Percentiles rank a stretch among this genome's conserved stretches.
Evolutionary conservation across 2,797 vertebrate genomes (phyloP).

Genomic region (Discoglossus pictus): DNA sequence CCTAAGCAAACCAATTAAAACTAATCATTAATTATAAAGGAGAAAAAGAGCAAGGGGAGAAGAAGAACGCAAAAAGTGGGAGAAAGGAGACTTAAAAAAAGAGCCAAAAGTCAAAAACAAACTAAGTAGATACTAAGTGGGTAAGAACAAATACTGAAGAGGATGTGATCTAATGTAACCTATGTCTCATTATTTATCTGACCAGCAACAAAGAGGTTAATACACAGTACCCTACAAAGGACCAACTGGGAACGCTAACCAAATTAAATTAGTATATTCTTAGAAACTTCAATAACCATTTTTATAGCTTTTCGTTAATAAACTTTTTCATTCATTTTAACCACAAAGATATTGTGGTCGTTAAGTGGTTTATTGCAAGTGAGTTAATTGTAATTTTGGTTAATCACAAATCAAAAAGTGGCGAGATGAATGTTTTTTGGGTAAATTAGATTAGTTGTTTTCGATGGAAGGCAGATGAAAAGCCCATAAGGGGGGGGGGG

Average conservation of each 20-base stretch:
- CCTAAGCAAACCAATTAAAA: conserved; percentile 80
- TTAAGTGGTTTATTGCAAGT: too few relatives aligned
- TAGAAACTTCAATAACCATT: conserved; percentile 33
- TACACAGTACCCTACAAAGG: conserved; percentile 25
- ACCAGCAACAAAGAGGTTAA: conserved; percentile 6
- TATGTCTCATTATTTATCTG: background rate
- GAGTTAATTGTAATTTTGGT: too few relatives aligned
- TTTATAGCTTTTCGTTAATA: conserved; percentile 33
- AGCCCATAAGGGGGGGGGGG: too few relatives aligned
- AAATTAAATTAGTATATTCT: conserved; percentile 44
- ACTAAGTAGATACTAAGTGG: background rate
- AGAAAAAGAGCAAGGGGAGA: conserved; percentile 50
- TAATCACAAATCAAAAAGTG: too few relatives aligned
- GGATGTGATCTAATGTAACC: background rate
- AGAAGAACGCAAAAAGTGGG: conserved; percentile 4
- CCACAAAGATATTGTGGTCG: background rate
- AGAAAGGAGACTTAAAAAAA: background rate
- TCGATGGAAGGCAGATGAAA: too few relatives aligned
- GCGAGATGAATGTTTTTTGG: too few relatives aligned
- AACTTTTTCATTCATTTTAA: conserved; percentile 37
- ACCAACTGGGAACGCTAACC: conserved; percentile 36
- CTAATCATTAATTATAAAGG: conserved; percentile 75
- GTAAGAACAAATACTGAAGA: conserved; percentile 50
- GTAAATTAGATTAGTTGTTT: too few relatives aligned
- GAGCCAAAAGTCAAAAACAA: background rate